A percentile compares a stretch with the other conserved stretches of the same genome.
Conservation (phyloP, 2,113 vertebrate species). For the Maylandia zebra region DNA sequence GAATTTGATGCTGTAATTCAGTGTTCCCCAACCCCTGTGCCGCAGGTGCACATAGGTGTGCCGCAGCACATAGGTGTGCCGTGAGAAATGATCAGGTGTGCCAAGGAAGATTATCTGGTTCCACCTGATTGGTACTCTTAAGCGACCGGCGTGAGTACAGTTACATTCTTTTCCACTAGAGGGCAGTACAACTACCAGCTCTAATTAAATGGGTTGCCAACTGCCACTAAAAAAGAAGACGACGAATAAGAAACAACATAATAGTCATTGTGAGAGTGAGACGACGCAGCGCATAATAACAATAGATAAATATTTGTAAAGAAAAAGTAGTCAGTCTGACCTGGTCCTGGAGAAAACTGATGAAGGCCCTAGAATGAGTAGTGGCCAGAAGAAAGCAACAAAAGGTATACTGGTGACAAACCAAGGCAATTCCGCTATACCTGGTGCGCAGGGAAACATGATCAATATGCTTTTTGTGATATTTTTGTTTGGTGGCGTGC, state of each 20-base stretch:
- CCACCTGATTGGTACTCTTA: not conserved
- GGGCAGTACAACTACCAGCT: not conserved
- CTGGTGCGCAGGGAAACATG: fast-evolving
- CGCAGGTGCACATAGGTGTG: not conserved
- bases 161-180: not conserved
- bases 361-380: not conserved
- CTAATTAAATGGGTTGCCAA: not conserved
- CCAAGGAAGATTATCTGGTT: not conserved
- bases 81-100: too few species aligned
- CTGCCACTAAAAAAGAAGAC: not conserved
- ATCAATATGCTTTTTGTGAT: not conserved
- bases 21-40: not conserved
- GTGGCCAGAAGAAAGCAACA: not conserved
- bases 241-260: fast-evolving
- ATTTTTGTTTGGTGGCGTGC: not conserved
- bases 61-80: not conserved
- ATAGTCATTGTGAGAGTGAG: not conserved
- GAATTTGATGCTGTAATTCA: not conserved
- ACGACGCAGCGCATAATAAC: fast-evolving
- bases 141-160: fast-evolving
- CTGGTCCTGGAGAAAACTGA: not conserved
- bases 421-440: fast-evolving
- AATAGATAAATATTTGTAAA: not conserved
- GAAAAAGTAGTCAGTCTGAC: not conserved
- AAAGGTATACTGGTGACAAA: not conserved